Percentiles rank a stretch among this genome's conserved stretches.
These are phyloP conservation scores for Nibea coibor DNA, from an alignment of 2,113 vertebrate genomes.

Conservation along the genomic window DNA sequence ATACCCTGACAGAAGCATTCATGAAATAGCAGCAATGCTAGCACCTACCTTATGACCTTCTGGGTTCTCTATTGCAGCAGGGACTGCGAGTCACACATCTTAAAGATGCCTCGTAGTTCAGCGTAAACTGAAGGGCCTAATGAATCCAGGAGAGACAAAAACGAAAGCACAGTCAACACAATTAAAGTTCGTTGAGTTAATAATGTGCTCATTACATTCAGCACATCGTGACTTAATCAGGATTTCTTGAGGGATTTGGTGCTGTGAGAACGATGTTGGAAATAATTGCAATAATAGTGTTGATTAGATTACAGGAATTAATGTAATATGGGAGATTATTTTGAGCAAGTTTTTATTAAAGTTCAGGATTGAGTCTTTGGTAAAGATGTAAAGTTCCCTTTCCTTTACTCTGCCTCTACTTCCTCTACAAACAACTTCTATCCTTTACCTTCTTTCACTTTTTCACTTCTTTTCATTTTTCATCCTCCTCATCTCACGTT, in stretches of 20 bases:
- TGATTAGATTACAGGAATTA: constrained; percentile 44
- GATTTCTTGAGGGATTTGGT: constrained; percentile 21
- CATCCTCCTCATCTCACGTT: background rate
- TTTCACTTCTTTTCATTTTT: too few relatives aligned
- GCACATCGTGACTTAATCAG: constrained; percentile 27
- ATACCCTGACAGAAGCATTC: background rate
- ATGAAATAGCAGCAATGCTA: background rate
- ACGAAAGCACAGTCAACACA: constrained; percentile 26
- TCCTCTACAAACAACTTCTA: background rate
- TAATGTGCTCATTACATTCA: constrained; percentile 33
- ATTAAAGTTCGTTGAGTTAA: constrained; percentile 45
- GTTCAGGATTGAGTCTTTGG: background rate
- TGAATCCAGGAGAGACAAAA: constrained; percentile 37
- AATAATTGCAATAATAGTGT: constrained; percentile 17
- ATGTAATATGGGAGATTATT: constrained; percentile 12
- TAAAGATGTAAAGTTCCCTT: background rate
- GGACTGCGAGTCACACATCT: background rate
- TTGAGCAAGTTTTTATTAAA: constrained; percentile 3
- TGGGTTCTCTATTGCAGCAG: constrained; percentile 6
- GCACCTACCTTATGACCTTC: background rate
- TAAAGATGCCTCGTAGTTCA: constrained; percentile 23
- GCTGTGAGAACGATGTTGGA: constrained; percentile 10
- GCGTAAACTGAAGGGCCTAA: constrained; percentile 44
- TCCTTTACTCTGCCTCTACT: background rate
- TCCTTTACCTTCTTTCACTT: background rate